Percentiles rank a stretch among this genome's conserved stretches.
Evolutionary conservation across 2,113 vertebrate genomes (phyloP).

Genomic region (Thomomys bottae): DNA sequence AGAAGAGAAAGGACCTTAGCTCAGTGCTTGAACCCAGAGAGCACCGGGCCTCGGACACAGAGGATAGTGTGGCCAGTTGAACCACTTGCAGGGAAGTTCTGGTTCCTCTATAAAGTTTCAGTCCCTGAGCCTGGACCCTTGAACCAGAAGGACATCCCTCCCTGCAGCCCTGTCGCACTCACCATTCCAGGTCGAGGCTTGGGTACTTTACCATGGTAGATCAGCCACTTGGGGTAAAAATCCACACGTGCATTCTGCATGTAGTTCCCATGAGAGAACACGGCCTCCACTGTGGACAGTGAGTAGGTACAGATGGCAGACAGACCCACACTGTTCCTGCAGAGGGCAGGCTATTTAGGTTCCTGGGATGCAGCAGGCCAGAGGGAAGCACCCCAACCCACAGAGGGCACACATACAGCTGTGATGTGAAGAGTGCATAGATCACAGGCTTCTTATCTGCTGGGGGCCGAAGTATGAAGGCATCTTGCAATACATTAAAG

Average conservation of each 20-base stretch:
- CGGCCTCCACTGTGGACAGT: conserved; percentile 90
- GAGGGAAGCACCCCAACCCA: background rate
- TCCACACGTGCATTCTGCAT: conserved; percentile 98
- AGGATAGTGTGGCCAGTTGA: background rate
- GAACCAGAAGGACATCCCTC: background rate
- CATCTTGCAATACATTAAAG: conserved; percentile 96
- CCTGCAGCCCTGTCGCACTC: conserved; percentile 75
- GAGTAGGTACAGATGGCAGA: conserved; percentile 96
- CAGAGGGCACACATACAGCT: conserved; percentile 90
- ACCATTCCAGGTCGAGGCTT: conserved; percentile 95
- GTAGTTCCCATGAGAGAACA: conserved; percentile 96
- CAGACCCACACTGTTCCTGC: conserved; percentile 94
- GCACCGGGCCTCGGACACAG: no score
- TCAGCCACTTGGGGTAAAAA: conserved; percentile 96
- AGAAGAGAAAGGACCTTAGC: no score
- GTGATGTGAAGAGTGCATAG: conserved; percentile 95
- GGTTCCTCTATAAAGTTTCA: background rate
- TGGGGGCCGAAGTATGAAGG: conserved; percentile 91
- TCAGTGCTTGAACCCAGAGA: background rate
- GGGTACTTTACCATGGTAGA: conserved; percentile 92
- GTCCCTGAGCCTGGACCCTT: background rate
- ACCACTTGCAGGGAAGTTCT: background rate
- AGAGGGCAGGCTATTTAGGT: fast-evolving
- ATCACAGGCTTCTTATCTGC: conserved; percentile 91
- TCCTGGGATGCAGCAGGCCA: fast-evolving